phyloP scores from a whole-genome alignment of 2,797 vertebrate species.

The Enteromius mattozi region DNA sequence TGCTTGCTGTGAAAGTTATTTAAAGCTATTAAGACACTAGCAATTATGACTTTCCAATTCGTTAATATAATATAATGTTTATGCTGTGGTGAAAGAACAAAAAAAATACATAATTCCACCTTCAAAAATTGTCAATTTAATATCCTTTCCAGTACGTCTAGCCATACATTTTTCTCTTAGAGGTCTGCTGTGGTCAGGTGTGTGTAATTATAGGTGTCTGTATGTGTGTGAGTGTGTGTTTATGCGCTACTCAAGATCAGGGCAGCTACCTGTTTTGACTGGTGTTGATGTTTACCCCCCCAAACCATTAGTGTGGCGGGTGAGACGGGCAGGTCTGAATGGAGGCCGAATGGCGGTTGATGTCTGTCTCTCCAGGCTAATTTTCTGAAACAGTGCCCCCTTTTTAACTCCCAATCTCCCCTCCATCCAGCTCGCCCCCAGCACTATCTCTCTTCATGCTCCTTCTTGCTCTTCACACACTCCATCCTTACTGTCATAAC shows the following conservation, averaged over 20 bases:
- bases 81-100: not conserved
- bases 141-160: not conserved
- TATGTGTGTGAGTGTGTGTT: not conserved
- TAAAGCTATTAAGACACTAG: not conserved
- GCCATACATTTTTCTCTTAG: not conserved
- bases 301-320: slow-evolving; percentile 44
- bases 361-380: slow-evolving; percentile 79
- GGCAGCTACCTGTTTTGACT: slow-evolving; percentile 52
- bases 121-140: not conserved
- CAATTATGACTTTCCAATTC: not conserved
- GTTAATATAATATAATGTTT: not conserved
- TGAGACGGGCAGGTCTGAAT: slow-evolving; percentile 67
- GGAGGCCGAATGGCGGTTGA: slow-evolving; percentile 63
- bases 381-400: slow-evolving; percentile 76
- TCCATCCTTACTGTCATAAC: slow-evolving; percentile 80
- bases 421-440: slow-evolving; percentile 47
- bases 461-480: slow-evolving; percentile 65
- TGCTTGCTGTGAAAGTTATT: not conserved
- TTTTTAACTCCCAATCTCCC: slow-evolving; percentile 68
- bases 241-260: slow-evolving; percentile 17
- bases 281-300: slow-evolving; percentile 70
- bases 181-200: slow-evolving; percentile 6
- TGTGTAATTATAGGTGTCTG: not conserved
- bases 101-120: not conserved
- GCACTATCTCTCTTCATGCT: slow-evolving; percentile 77